Evolutionary conservation across 2,113 vertebrate genomes (phyloP).

Genomic region (Addax nasomaculatus): DNA sequence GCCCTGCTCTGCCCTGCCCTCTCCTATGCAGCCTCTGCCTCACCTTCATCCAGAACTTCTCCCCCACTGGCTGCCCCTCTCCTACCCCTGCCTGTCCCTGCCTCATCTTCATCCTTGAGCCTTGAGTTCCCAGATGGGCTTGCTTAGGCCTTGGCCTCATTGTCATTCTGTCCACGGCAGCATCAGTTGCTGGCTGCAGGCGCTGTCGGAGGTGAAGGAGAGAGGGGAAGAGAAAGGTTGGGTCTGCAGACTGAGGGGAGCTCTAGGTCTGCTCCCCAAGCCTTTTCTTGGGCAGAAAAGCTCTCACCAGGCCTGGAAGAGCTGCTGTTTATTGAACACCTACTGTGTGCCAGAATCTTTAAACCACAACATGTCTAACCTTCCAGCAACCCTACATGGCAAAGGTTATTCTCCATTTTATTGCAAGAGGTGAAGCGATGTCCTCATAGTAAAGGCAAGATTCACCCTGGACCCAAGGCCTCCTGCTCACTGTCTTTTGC

Average conservation of each 20-base stretch:
- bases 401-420: not conserved
- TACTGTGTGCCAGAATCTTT: not conserved
- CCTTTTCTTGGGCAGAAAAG: not conserved
- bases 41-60: not conserved
- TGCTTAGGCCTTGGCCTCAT: not conserved
- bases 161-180: slow-evolving; percentile 40
- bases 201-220: not conserved
- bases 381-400: not conserved
- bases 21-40: not conserved
- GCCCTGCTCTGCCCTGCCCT: not conserved
- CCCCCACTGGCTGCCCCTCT: not conserved
- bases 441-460: not conserved
- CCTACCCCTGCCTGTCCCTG: not conserved
- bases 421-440: not conserved
- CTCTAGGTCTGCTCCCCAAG: not conserved
- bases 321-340: not conserved
- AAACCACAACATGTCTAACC: not conserved
- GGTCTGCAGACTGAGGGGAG: not conserved
- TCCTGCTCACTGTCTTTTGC: not conserved
- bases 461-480: not conserved
- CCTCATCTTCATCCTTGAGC: not conserved
- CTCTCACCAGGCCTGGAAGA: not conserved
- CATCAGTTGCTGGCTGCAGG: slow-evolving; percentile 25
- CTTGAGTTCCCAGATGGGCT: not conserved
- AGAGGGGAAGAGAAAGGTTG: not conserved